These are phyloP conservation scores for Neoarius graeffei DNA, from an alignment of 2,113 vertebrate species.

Conservation along the genomic window DNA sequence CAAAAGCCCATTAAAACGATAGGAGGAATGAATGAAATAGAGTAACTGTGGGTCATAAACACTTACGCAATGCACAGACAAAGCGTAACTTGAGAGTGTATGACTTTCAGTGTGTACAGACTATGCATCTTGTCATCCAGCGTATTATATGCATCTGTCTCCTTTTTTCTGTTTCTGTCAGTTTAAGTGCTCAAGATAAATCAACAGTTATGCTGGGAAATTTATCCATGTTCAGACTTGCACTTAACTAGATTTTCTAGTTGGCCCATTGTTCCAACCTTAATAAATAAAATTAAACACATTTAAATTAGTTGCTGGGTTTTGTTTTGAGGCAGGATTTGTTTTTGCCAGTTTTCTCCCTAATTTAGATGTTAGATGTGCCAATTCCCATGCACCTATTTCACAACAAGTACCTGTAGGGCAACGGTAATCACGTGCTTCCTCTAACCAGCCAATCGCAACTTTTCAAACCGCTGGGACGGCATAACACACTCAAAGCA, in stretches of 20 bases:
- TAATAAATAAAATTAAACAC: neutral
- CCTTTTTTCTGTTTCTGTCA: neutral
- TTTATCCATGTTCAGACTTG: neutral
- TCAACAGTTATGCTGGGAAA: neutral
- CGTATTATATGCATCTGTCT: neutral
- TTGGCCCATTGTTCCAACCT: neutral
- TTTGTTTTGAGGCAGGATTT: neutral
- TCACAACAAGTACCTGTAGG: too few species aligned
- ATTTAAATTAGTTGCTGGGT: neutral
- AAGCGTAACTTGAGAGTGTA: neutral
- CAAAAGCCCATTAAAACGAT: neutral
- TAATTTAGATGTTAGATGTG: too few species aligned
- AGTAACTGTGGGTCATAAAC: slow-evolving; percentile 16
- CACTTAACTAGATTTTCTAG: neutral
- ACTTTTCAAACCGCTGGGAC: too few species aligned
- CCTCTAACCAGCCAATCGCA: too few species aligned
- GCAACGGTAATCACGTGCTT: too few species aligned
- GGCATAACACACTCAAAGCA: too few species aligned
- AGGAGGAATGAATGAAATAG: neutral
- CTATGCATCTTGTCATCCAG: neutral
- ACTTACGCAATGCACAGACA: neutral
- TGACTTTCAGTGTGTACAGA: neutral
- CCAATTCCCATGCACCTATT: too few species aligned
- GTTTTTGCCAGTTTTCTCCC: too few species aligned
- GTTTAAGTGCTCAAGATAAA: neutral